Conservation (phyloP, 2,797 vertebrate genomes). For the Oreochromis mossambicus region DNA sequence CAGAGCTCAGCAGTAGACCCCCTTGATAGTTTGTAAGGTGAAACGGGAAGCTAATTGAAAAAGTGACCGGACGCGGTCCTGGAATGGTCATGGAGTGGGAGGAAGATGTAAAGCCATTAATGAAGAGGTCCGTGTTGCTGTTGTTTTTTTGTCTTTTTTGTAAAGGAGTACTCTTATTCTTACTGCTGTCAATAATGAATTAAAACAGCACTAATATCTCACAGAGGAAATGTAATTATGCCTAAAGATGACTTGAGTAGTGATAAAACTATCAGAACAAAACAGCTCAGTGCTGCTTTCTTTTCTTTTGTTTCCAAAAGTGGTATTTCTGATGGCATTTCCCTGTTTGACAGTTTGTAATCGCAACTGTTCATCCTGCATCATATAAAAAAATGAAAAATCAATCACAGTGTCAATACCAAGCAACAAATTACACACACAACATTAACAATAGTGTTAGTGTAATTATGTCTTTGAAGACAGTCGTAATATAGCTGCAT, state of each 20-base stretch:
- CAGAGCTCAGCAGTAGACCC: slow-evolving; percentile 39
- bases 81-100: slow-evolving; percentile 7
- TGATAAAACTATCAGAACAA: background rate
- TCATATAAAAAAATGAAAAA: slow-evolving; percentile 13
- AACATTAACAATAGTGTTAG: slow-evolving; percentile 18
- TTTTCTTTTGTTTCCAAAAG: background rate
- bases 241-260: slow-evolving; percentile 4
- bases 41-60: slow-evolving; percentile 64
- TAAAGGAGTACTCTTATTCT: background rate
- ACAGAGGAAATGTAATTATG: background rate
- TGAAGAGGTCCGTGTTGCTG: background rate
- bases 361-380: background rate
- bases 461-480: slow-evolving; percentile 51
- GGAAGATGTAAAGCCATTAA: slow-evolving; percentile 7
- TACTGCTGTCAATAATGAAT: background rate
- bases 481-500: slow-evolving; percentile 26
- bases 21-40: slow-evolving; percentile 45
- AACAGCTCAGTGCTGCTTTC: background rate
- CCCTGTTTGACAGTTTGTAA: background rate
- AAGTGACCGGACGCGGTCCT: slow-evolving; percentile 37
- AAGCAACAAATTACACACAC: slow-evolving; percentile 18
- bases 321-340: background rate
- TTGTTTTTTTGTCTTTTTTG: background rate
- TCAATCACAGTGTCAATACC: slow-evolving; percentile 23
- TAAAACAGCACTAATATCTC: slow-evolving; percentile 4